A percentile compares a stretch with the other conserved stretches of the same genome.
Evolutionary conservation across 2,888 invertebrate genomes (phyloP).

Genomic region (Pteria penguin): DNA sequence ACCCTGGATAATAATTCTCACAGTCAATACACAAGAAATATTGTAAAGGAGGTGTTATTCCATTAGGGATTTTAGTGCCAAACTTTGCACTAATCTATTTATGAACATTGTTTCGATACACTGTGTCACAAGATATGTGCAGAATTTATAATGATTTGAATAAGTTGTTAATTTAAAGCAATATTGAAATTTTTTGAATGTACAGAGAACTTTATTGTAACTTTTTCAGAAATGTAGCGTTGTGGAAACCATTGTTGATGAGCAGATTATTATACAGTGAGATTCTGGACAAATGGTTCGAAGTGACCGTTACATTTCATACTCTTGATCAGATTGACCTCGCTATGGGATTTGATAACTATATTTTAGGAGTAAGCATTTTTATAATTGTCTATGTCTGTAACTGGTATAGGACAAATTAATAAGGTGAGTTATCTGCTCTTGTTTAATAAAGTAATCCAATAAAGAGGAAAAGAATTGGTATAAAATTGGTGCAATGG

Average conservation of each 20-base stretch:
- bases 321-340: conserved; percentile 92
- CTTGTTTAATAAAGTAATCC: too few relatives aligned
- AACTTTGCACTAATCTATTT: not conserved
- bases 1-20: not conserved
- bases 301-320: conserved; percentile 90
- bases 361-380: conserved; percentile 92
- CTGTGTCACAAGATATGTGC: not conserved
- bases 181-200: not conserved
- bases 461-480: too few relatives aligned
- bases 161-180: not conserved
- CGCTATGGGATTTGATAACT: conserved; percentile 95
- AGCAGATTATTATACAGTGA: conserved; percentile 93
- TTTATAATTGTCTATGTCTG: too few relatives aligned
- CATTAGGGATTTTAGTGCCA: too few relatives aligned
- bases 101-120: not conserved
- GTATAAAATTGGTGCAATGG: too few relatives aligned
- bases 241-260: conserved; percentile 92
- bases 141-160: not conserved
- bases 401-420: too few relatives aligned
- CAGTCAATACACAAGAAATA: not conserved
- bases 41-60: too few relatives aligned
- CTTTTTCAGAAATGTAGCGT: conserved; percentile 86
- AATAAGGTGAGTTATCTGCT: too few relatives aligned
- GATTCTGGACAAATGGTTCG: conserved; percentile 91
- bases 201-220: conserved; percentile 1